These are phyloP conservation scores for Hepsetus odoe DNA, from an alignment of 2,113 vertebrate species.

Conservation along the genomic window DNA sequence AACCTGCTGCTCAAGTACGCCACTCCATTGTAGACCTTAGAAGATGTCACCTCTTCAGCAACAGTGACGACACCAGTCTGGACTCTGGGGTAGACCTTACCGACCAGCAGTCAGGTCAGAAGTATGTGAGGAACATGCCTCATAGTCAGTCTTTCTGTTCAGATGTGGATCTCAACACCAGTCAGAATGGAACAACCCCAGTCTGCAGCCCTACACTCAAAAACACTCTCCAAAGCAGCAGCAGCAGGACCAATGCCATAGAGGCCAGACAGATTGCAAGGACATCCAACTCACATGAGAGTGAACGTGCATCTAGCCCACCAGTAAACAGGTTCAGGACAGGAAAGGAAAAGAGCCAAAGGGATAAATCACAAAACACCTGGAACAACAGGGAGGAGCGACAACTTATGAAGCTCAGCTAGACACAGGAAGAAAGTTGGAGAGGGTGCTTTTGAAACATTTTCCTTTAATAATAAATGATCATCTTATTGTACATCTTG, in stretches of 20 bases:
- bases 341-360: slow-evolving; percentile 59
- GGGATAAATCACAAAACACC: slow-evolving; percentile 59
- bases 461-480: background rate
- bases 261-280: slow-evolving; percentile 73
- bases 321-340: slow-evolving; percentile 73
- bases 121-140: slow-evolving; percentile 61
- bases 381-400: slow-evolving; percentile 71
- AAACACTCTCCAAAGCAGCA: slow-evolving; percentile 80
- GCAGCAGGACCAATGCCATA: slow-evolving; percentile 69
- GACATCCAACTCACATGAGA: slow-evolving; percentile 59
- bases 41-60: slow-evolving; percentile 79
- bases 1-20: slow-evolving; percentile 87
- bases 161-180: slow-evolving; percentile 89
- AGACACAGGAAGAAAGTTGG: background rate
- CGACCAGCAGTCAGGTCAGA: slow-evolving; percentile 80
- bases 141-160: slow-evolving; percentile 38
- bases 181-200: slow-evolving; percentile 84
- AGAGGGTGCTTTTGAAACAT: background rate
- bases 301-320: slow-evolving; percentile 69
- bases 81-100: slow-evolving; percentile 97
- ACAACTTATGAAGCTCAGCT: slow-evolving; percentile 48
- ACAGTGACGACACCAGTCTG: slow-evolving; percentile 93
- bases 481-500: no score
- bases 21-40: slow-evolving; percentile 92
- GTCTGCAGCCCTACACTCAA: slow-evolving; percentile 72